Conservation (phyloP, 2,888 invertebrate species). For the Drepana falcataria region DNA sequence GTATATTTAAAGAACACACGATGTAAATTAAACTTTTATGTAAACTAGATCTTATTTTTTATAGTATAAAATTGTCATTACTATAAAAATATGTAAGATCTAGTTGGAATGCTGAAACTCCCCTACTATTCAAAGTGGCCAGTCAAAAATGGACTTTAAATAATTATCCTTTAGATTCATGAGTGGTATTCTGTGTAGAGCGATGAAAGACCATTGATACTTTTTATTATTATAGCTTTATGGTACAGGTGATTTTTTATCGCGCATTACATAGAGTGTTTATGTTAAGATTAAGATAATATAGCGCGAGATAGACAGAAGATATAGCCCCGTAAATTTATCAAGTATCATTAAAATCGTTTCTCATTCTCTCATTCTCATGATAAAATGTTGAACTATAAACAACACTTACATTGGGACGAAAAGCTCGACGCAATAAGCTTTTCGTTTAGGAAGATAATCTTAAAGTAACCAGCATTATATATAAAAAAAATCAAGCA, state of each 20-base stretch:
- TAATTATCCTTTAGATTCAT: background rate
- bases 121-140: background rate
- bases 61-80: no score
- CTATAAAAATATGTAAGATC: no score
- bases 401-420: no score
- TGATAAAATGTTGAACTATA: background rate
- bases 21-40: no score
- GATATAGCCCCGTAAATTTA: no score
- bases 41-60: no score
- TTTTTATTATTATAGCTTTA: constrained; percentile 10
- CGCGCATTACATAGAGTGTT: background rate
- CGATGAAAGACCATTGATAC: constrained; percentile 19
- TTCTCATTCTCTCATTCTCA: background rate
- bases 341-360: background rate
- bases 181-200: background rate
- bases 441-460: no score
- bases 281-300: background rate
- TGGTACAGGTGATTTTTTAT: constrained; percentile 2
- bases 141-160: background rate
- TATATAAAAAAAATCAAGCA: no score
- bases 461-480: no score
- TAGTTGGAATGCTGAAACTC: no score
- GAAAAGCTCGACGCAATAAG: no score
- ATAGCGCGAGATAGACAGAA: background rate
- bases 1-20: no score